Base-by-base conservation (phyloP, 1,140 invertebrate genomes). In the Drosophila setifemur region DNA sequence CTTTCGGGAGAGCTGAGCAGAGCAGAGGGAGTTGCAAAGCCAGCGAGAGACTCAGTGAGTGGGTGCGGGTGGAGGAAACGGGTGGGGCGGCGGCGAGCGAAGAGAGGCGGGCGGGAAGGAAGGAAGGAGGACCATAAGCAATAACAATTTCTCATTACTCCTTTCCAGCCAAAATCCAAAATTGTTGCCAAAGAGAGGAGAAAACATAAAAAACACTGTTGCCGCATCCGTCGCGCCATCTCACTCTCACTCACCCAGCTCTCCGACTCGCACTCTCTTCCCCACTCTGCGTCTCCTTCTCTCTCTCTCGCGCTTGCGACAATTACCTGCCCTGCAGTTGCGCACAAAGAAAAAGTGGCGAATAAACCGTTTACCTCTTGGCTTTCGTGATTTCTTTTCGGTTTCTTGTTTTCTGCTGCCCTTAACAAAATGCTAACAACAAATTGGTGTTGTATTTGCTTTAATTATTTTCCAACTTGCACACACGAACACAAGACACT, bases 271-370 rank as follows among this genome's bases (percentile, higher is more conserved):
- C 33, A 9, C 16, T 53, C 48, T 54, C 35, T 39, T 39, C 21
- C n/a, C 8, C 40, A n/a, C n/a, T n/a, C n/a, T n/a, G n/a, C n/a
- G n/a, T n/a, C n/a, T n/a, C n/a, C n/a, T n/a, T 49, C 19, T 14
- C 8, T 18, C 8, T 31, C 37, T 52, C 47, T 25, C 48, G 12
- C 61, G 35, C 48, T 28, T 18, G 39, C 16, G 25, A 54, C 61
- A 69, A 82, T 81, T 81, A 82, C 77, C 76, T 81, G 76, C 76
- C 66, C 76, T 81, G 76, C 76, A 81, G 58, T 71, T 81, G 76
- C 76, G 76, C 76, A 81, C 77, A 81, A 82, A 82, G 66, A 60
- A 74, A 44, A 21, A 37, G 26, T 43, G 48, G 45, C 47, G 44
- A 54, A 26, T 60, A 37, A 37, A 37, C 33, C 42, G 47, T 33